A percentile compares a stretch with the other conserved stretches of the same genome.
Conservation (phyloP, 2,113 vertebrate genomes). For the Orthonyx spaldingii region DNA sequence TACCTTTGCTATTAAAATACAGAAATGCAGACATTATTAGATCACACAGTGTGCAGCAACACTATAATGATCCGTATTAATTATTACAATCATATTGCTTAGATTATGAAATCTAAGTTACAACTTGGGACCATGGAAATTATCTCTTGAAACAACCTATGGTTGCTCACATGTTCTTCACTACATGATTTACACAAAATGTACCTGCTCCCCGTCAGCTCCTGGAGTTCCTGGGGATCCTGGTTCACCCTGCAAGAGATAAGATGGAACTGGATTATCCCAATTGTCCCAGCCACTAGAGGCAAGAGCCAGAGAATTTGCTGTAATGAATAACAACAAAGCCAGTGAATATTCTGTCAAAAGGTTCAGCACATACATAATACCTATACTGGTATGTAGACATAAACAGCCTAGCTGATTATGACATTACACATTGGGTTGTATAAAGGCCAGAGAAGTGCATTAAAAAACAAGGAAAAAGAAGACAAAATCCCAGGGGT, state of each 20-base stretch:
- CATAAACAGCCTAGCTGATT: not conserved
- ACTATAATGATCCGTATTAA: not conserved
- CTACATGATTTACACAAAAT: not conserved
- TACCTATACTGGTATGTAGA: not conserved
- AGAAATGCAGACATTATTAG: not conserved
- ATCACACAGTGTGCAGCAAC: not conserved
- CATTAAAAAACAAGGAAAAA: not conserved
- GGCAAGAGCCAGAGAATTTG: not conserved
- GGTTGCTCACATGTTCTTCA: not conserved
- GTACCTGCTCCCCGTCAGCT: constrained; percentile 90
- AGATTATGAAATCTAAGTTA: not conserved
- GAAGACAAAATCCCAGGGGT: not conserved
- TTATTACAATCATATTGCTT: not conserved
- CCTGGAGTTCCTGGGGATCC: constrained; percentile 87
- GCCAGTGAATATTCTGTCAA: not conserved
- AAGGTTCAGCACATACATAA: not conserved
- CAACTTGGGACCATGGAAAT: not conserved
- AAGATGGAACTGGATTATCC: not conserved
- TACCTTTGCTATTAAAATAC: not conserved
- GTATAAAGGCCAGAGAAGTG: not conserved
- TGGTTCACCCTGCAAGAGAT: constrained; percentile 84
- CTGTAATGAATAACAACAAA: not conserved
- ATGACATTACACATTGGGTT: not conserved
- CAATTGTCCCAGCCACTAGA: not conserved
- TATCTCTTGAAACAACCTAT: not conserved